Conservation (phyloP, 2,888 invertebrate genomes). For the Notocelia uddmanniana region DNA sequence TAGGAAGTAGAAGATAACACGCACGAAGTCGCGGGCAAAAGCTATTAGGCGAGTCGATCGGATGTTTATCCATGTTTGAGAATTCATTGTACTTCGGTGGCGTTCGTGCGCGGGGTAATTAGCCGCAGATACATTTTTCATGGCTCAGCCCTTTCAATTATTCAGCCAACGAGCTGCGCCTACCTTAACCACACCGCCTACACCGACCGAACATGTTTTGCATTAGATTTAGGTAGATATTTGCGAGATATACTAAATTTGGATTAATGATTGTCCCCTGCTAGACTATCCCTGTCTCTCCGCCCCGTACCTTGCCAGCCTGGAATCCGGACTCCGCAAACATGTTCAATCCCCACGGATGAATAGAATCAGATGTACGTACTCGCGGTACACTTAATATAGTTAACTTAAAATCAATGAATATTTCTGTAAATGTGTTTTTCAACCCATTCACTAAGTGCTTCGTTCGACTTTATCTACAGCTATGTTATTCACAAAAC, state of each 20-base stretch:
- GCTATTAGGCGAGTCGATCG: slow-evolving; percentile 7
- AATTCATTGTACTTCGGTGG: slow-evolving; percentile 8
- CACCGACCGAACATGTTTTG: slow-evolving; percentile 6
- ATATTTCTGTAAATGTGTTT: neutral
- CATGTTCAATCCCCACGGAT: neutral
- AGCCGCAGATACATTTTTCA: slow-evolving; percentile 41
- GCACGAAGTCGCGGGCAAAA: too few relatives aligned
- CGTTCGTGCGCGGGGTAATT: slow-evolving; percentile 30
- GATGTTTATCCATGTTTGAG: neutral
- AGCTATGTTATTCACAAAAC: too few relatives aligned
- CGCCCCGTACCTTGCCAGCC: neutral
- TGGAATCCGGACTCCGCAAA: neutral
- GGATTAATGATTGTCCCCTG: neutral
- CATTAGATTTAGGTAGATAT: neutral
- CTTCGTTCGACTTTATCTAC: slow-evolving; percentile 11
- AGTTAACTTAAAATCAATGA: neutral
- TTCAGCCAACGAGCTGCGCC: slow-evolving; percentile 43
- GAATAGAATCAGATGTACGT: too few relatives aligned
- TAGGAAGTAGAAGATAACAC: too few relatives aligned
- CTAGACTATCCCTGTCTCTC: neutral
- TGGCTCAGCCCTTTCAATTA: slow-evolving; percentile 39
- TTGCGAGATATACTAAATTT: neutral
- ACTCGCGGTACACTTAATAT: too few relatives aligned
- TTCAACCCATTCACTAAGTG: neutral
- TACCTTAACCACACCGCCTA: slow-evolving; percentile 27